Conservation (phyloP, 1,140 invertebrate species). For the Sarcophaga peregrina region DNA sequence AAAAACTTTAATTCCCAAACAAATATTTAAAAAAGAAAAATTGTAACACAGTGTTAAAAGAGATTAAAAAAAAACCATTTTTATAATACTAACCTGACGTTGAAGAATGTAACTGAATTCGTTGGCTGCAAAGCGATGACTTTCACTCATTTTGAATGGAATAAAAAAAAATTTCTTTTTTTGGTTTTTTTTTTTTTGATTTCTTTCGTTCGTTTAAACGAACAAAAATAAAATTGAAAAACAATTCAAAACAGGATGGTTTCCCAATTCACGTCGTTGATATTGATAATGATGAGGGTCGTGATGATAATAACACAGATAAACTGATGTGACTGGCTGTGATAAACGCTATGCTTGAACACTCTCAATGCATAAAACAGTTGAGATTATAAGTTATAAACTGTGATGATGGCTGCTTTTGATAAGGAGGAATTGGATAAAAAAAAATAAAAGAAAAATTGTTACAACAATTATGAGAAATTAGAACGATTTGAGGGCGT, state of each 20-base stretch:
- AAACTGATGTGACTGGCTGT: background rate
- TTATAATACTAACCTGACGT: conserved; percentile 57
- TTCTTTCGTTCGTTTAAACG: background rate
- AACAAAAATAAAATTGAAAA: background rate
- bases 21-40: background rate
- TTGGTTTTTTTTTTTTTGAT: too few species aligned
- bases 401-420: too few species aligned
- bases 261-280: too few species aligned
- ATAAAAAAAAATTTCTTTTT: too few species aligned
- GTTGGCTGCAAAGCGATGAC: conserved; percentile 63
- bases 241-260: background rate
- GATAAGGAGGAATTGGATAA: too few species aligned
- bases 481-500: too few species aligned
- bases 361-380: too few species aligned
- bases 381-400: too few species aligned
- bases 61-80: background rate
- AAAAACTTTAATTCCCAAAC: background rate
- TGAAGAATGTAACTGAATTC: conserved; percentile 66
- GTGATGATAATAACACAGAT: background rate
- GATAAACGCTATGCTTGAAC: too few species aligned
- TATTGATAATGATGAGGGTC: background rate
- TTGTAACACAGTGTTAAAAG: background rate
- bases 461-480: too few species aligned
- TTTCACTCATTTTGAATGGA: conserved; percentile 59
- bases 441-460: too few species aligned